Percentiles rank a stretch among this genome's conserved stretches.
Conservation (phyloP, 2,888 invertebrate genomes). For the Conus canariensis region DNA sequence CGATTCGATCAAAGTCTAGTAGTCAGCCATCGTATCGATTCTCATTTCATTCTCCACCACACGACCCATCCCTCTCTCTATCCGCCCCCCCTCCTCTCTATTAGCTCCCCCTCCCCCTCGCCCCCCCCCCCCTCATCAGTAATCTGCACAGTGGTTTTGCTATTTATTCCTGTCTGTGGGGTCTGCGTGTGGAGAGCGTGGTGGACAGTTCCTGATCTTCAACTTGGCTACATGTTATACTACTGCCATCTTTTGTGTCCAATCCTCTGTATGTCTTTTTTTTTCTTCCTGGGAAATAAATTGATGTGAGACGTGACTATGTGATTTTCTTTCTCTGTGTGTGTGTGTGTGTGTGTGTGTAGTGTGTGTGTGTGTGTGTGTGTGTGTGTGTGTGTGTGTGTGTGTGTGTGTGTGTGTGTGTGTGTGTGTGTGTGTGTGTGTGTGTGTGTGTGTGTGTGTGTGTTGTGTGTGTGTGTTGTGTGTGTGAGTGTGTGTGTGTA, state of each 20-base stretch:
- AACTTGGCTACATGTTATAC: neutral
- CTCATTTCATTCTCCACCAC: no score
- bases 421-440: constrained; percentile 18
- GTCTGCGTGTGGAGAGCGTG: no score
- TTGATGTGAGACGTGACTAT: neutral
- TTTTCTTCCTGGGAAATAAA: constrained; percentile 1
- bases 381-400: constrained; percentile 11
- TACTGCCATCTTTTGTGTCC: neutral
- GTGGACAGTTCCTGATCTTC: no score
- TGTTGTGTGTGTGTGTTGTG: constrained; percentile 11
- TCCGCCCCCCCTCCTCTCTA: no score
- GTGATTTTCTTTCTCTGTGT: neutral
- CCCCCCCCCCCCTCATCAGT: no score
- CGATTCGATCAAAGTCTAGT: neutral
- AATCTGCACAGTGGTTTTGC: no score
- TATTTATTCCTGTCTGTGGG: no score
- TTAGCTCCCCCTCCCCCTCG: no score
- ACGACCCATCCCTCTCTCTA: no score
- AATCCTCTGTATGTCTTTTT: neutral
- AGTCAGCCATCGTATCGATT: no score
- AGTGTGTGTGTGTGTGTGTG: constrained; percentile 9
- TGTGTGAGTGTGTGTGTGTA: neutral
- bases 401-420: constrained; percentile 14
- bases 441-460: constrained; percentile 14
- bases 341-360: neutral